phyloP scores from a whole-genome alignment of 2,888 invertebrate species.

The Isoperla grammatica region DNA sequence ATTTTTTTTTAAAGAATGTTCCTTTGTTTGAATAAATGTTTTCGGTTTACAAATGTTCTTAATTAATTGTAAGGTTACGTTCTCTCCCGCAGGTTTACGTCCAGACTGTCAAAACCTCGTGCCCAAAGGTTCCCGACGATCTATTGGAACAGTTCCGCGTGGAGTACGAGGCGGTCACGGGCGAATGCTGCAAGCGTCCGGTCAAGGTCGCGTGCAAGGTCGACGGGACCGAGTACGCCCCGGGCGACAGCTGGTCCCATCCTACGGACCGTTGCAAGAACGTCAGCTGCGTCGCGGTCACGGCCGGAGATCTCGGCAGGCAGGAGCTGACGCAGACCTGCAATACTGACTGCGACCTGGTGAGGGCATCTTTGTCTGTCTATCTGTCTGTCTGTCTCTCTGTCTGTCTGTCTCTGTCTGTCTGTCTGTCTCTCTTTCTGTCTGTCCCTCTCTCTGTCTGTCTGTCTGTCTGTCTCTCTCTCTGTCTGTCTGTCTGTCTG shows the following conservation, averaged over 20 bases:
- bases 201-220: slow-evolving; percentile 40
- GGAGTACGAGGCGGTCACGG: slow-evolving; percentile 44
- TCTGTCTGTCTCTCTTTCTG: too few relatives aligned
- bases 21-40: too few relatives aligned
- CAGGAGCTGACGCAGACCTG: slow-evolving; percentile 52
- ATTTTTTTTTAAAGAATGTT: too few relatives aligned
- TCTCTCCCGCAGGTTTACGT: slow-evolving; percentile 49
- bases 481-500: too few relatives aligned
- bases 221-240: slow-evolving; percentile 33
- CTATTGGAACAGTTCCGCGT: slow-evolving; percentile 48
- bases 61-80: too few relatives aligned
- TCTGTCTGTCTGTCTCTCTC: slow-evolving; percentile 6
- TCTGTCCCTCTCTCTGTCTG: too few relatives aligned
- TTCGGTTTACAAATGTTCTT: too few relatives aligned
- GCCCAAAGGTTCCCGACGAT: slow-evolving; percentile 47
- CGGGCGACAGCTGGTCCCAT: slow-evolving; percentile 56
- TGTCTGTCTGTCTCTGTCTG: too few relatives aligned
- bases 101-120: slow-evolving; percentile 49
- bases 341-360: slow-evolving; percentile 46
- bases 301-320: slow-evolving; percentile 48
- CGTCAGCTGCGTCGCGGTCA: slow-evolving; percentile 47
- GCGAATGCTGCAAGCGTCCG: slow-evolving; percentile 53
- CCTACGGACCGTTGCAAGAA: slow-evolving; percentile 52
- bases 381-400: too few relatives aligned
- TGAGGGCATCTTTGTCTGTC: slow-evolving; percentile 35